phyloP scores from a whole-genome alignment of 2,888 invertebrate genomes.

The Chelonus formosanus region DNA sequence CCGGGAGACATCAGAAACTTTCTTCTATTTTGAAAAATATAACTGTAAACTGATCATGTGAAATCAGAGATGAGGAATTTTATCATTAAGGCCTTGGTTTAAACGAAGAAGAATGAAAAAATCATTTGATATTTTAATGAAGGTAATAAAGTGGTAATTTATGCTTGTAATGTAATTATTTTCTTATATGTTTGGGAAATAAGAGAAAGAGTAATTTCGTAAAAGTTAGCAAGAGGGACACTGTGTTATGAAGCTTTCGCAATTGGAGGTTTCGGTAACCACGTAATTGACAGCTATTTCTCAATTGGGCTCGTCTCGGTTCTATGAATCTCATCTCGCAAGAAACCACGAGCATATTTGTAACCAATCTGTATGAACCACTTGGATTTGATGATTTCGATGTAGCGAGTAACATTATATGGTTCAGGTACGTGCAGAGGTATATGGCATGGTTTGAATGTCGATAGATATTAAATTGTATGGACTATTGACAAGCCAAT shows the following conservation, averaged over 20 bases:
- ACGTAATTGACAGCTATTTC: conserved; percentile 35
- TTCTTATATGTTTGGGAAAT: conserved; percentile 11
- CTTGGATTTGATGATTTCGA: too few species aligned
- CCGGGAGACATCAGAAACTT: conserved; percentile 5
- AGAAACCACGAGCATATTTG: conserved; percentile 9
- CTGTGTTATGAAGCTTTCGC: conserved; percentile 16
- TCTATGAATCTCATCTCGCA: conserved; percentile 26
- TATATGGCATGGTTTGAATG: not conserved
- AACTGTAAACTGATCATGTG: not conserved
- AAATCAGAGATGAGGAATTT: conserved; percentile 7
- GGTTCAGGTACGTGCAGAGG: too few species aligned
- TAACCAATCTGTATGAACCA: not conserved
- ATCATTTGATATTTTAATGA: too few species aligned
- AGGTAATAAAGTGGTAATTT: too few species aligned
- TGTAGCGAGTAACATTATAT: too few species aligned
- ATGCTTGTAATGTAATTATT: conserved; percentile 6
- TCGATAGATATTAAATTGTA: conserved; percentile 15
- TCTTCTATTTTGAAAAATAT: too few species aligned
- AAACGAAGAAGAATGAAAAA: too few species aligned
- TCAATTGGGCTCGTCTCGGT: conserved; percentile 32
- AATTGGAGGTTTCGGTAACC: conserved; percentile 26
- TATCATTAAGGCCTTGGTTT: not conserved
- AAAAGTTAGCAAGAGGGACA: conserved; percentile 16
- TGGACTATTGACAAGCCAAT: conserved; percentile 40
- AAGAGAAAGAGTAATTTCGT: conserved; percentile 14